phyloP scores from a whole-genome alignment of 2,113 vertebrate species.

The Lepidothrix coronata region DNA sequence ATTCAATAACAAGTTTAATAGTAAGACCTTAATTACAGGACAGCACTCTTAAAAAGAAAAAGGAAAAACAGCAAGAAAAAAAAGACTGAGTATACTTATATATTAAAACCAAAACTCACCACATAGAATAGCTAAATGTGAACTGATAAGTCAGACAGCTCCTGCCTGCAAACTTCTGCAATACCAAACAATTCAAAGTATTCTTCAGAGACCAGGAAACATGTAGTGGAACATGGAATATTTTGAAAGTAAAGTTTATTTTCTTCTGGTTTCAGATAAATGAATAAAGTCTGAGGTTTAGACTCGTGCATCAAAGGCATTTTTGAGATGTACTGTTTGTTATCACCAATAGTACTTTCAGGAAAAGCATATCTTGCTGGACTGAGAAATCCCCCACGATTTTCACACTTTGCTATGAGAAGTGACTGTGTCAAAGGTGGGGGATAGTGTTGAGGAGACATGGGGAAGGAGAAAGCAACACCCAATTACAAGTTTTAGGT shows the following conservation, averaged over 20 bases:
- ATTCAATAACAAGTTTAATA: neutral
- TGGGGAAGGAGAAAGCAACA: neutral
- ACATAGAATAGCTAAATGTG: neutral
- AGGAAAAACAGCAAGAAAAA: neutral
- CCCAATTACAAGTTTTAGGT: neutral
- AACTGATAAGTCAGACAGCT: neutral
- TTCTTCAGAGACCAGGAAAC: neutral
- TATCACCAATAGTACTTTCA: neutral
- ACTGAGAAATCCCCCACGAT: neutral
- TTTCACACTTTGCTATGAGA: neutral
- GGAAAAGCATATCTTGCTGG: neutral
- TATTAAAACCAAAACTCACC: neutral
- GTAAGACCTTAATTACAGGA: neutral
- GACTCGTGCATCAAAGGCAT: accelerated
- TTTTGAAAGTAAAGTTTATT: neutral
- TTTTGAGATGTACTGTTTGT: neutral
- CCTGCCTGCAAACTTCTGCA: neutral
- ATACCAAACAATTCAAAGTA: neutral
- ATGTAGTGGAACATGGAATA: neutral
- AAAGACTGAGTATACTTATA: neutral
- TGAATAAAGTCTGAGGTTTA: neutral
- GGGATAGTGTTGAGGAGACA: neutral
- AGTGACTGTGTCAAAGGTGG: neutral
- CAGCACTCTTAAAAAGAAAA: accelerated
- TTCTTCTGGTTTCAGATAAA: neutral